Conservation (phyloP, 2,888 invertebrate species). For the Drosophila histrio region DNA sequence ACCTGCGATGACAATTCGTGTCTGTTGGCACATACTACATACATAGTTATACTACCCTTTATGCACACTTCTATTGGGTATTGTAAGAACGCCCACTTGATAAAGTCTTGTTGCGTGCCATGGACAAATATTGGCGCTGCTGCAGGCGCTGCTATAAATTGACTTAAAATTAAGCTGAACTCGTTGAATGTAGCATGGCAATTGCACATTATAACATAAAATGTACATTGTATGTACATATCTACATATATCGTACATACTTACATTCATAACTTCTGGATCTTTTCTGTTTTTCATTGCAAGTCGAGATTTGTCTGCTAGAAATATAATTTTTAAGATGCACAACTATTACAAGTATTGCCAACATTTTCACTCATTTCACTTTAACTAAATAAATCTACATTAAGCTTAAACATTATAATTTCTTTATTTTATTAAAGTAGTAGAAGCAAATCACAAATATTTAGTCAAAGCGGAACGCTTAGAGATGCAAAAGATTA, state of each 20-base stretch:
- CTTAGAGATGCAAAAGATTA: too few relatives aligned
- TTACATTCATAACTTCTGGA: not conserved
- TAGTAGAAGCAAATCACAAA: too few relatives aligned
- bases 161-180: constrained; percentile 41
- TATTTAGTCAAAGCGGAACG: too few relatives aligned
- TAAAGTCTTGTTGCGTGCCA: constrained; percentile 38
- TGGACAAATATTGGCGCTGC: constrained; percentile 40
- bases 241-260: too few relatives aligned
- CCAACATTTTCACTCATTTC: not conserved
- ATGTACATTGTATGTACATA: not conserved
- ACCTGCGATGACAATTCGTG: not conserved
- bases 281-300: not conserved
- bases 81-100: not conserved
- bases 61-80: not conserved
- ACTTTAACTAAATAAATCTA: too few relatives aligned
- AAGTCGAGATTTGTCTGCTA: not conserved
- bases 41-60: not conserved
- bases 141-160: constrained; percentile 43
- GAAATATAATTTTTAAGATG: not conserved
- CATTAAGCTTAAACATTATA: too few relatives aligned
- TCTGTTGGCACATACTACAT: not conserved
- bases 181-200: constrained; percentile 53
- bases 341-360: not conserved
- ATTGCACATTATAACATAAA: constrained; percentile 37
- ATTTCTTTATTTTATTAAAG: too few relatives aligned